phyloP scores from a whole-genome alignment of 2,113 vertebrate species.

The Cathartes aura region DNA sequence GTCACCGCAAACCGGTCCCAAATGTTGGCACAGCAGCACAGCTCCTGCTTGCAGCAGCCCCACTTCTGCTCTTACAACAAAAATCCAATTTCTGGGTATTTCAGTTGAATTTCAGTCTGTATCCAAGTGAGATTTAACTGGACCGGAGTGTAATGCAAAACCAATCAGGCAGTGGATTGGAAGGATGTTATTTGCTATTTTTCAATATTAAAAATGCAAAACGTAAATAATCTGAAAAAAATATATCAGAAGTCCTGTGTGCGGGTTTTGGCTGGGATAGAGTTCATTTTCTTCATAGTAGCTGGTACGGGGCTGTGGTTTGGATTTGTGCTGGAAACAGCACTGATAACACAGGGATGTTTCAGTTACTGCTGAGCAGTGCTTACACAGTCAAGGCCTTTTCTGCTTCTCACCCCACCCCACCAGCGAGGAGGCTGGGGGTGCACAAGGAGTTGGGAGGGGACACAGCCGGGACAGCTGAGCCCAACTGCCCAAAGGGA shows the following conservation, averaged over 20 bases:
- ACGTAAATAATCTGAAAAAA: background rate
- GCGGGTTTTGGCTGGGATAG: no score
- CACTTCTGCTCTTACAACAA: background rate
- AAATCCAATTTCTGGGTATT: background rate
- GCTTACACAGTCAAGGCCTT: no score
- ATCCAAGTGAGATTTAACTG: background rate
- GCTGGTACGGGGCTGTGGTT: no score
- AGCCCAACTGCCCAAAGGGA: no score
- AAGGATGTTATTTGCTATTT: background rate
- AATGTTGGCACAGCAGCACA: background rate
- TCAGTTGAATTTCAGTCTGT: background rate
- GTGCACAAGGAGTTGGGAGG: no score
- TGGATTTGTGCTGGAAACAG: no score
- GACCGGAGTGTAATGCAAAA: background rate
- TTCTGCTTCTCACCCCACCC: no score
- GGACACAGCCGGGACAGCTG: no score
- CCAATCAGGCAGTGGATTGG: background rate
- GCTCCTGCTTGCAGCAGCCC: background rate
- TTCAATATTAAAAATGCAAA: background rate
- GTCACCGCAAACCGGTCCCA: background rate
- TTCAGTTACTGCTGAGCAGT: no score
- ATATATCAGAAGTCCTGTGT: background rate
- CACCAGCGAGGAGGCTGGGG: no score
- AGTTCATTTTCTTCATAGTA: no score
- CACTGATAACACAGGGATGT: no score